Evolutionary conservation across 2,888 invertebrate species (phyloP).

Genomic region (Melanostoma mellinum): DNA sequence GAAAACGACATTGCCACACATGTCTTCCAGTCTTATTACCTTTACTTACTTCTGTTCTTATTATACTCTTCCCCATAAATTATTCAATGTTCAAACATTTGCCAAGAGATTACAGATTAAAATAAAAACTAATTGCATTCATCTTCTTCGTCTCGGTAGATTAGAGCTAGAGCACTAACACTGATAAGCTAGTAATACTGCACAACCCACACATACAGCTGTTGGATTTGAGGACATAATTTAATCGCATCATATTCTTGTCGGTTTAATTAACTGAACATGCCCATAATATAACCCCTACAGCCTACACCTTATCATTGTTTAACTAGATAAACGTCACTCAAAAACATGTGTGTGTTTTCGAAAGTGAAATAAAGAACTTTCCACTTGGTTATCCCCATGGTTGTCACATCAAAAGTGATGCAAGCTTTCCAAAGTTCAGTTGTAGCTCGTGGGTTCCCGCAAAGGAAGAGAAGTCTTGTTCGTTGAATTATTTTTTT

Average conservation of each 20-base stretch:
- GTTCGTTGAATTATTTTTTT: too few species aligned
- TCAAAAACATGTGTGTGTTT: neutral
- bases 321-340: neutral
- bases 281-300: neutral
- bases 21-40: too few species aligned
- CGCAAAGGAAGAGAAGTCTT: too few species aligned
- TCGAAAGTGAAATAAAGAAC: neutral
- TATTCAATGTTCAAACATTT: too few species aligned
- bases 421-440: neutral
- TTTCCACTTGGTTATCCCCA: neutral
- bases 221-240: too few species aligned
- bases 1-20: too few species aligned
- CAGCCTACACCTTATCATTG: neutral
- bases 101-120: neutral
- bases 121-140: neutral
- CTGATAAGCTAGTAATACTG: too few species aligned
- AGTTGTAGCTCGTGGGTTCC: too few species aligned
- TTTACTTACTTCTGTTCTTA: too few species aligned
- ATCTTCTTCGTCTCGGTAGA: neutral
- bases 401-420: neutral
- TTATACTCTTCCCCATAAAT: too few species aligned
- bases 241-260: too few species aligned
- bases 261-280: neutral
- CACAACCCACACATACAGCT: too few species aligned
- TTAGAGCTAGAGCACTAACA: neutral